Evolutionary conservation across 2,113 vertebrate species (phyloP).

Genomic region (Symphodus melops): DNA sequence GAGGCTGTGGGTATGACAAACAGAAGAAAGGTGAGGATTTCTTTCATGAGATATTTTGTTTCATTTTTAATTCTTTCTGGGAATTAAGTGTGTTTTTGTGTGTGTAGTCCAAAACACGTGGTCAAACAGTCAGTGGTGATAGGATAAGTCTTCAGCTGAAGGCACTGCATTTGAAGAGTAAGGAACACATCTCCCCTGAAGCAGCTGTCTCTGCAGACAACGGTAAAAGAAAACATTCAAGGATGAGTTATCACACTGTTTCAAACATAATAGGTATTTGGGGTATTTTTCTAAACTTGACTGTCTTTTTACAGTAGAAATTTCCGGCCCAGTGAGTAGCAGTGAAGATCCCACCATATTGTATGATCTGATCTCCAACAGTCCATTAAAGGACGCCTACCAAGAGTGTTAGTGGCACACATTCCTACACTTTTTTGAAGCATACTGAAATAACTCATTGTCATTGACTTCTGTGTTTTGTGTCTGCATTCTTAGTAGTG

Average conservation of each 20-base stretch:
- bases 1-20: slow-evolving; percentile 40
- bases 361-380: slow-evolving; percentile 84
- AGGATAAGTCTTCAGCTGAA: slow-evolving; percentile 80
- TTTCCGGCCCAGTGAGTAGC: slow-evolving; percentile 68
- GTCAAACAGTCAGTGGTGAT: slow-evolving; percentile 67
- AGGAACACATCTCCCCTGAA: slow-evolving; percentile 59
- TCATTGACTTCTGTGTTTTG: slow-evolving; percentile 32
- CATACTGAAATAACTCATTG: background rate
- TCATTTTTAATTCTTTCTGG: background rate
- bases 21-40: background rate
- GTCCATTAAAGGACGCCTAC: slow-evolving; percentile 81
- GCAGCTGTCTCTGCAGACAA: slow-evolving; percentile 7
- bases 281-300: background rate
- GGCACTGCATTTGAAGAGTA: slow-evolving; percentile 81
- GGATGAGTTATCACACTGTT: too few species aligned
- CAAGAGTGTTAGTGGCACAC: slow-evolving; percentile 79
- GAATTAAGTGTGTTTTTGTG: slow-evolving; percentile 6
- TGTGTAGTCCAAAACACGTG: slow-evolving; percentile 34
- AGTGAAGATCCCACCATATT: slow-evolving; percentile 83
- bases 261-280: background rate
- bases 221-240: slow-evolving; percentile 45
- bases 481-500: slow-evolving; percentile 79
- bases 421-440: background rate
- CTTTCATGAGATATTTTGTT: background rate
- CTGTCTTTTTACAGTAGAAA: slow-evolving; percentile 48